Base-by-base conservation (phyloP, 2,113 vertebrate species). In the Cyanocitta stelleri region DNA sequence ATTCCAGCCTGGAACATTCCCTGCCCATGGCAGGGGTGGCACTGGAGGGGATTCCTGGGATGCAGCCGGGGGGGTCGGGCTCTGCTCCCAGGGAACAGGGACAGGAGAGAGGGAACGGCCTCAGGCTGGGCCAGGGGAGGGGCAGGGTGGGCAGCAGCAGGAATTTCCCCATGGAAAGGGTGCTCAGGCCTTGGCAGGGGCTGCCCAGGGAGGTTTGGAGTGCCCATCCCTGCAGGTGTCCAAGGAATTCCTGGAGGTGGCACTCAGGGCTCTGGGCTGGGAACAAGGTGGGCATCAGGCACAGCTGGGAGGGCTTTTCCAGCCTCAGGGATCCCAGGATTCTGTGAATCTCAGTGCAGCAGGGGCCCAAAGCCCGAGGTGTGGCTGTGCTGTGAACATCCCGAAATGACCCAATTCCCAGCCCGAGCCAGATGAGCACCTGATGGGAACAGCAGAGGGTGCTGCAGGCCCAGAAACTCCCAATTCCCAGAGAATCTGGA, bases 401-500 rank as follows among this genome's bases (percentile, higher is more conserved):
- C 16, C 8, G 1, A 6, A n/a, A 41, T 9, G 51, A 15, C 22
- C 32, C 46, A 8, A 3, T 16, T 79, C 26, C 39, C 22, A 13
- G 14, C 1, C 41, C 23, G 27, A 48, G 14, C 9, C 68, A 37
- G 9, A 23, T 32, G 33, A 5, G 51, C 11, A 46, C 17, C 4
- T 1, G 21, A 0, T 6, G 8, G 7, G 37, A 43, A 74, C 95
- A 66, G 90, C 94, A 97, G 90, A 92, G 95, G 92, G 90, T 63
- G 92, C 95, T 95, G 11, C 72, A 71, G 46, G 72, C 8, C 43
- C 62, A 16, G 12, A 7, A 23, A 37, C 12, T 12, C 56, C 87
- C 24, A 21, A 2, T 21, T 9, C 2, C 54, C 2, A 1, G 20
- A 3, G 10, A 5, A 8, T 1, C 0, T 3, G 22, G 5, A 29